phyloP scores from a whole-genome alignment of 2,113 vertebrate genomes.

The Calidris pugnax region DNA sequence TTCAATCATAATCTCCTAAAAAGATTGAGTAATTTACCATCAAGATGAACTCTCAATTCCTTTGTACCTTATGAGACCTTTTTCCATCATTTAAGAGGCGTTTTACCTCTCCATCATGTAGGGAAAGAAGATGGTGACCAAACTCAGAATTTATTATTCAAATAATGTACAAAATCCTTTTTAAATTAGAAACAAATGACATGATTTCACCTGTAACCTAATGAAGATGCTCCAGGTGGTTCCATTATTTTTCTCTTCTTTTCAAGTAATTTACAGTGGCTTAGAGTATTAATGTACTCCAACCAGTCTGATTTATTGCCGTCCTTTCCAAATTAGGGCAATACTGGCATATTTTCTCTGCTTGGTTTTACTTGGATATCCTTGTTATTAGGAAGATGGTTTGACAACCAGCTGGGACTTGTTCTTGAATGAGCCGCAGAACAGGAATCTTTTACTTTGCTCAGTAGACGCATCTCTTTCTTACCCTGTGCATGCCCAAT shows the following conservation, averaged over 20 bases:
- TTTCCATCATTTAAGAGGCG: not conserved
- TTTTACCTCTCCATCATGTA: not conserved
- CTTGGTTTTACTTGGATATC: not conserved
- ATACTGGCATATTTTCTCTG: not conserved
- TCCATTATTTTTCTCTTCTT: not conserved
- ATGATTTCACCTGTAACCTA: not conserved
- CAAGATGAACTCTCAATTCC: not conserved
- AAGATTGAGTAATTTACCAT: not conserved
- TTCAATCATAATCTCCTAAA: not conserved
- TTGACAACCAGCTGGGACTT: not conserved
- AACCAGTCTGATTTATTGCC: not conserved
- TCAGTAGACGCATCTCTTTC: not conserved
- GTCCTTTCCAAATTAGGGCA: not conserved
- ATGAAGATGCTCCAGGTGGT: not conserved
- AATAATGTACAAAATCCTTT: not conserved
- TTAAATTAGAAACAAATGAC: not conserved
- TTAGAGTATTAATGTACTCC: not conserved
- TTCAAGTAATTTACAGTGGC: not conserved
- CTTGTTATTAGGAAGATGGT: not conserved
- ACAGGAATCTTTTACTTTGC: not conserved
- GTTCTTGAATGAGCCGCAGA: not conserved
- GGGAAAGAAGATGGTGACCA: not conserved
- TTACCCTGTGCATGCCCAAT: not conserved
- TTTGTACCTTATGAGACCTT: not conserved
- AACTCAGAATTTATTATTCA: not conserved